Conservation (phyloP, 2,113 vertebrate genomes). For the Myocastor coypus region DNA sequence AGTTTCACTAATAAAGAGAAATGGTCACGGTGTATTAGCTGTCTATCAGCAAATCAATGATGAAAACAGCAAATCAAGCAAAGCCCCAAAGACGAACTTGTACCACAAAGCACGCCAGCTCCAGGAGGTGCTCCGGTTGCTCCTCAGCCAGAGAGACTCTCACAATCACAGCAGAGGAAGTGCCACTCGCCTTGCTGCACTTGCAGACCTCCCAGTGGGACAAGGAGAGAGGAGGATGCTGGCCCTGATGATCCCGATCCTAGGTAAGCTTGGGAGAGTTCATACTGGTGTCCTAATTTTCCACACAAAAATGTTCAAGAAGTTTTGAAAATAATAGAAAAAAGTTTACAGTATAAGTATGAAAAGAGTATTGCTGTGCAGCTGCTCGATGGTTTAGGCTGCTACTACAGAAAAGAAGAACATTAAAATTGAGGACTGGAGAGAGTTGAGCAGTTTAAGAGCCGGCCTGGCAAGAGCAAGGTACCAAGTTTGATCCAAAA, state of each 20-base stretch:
- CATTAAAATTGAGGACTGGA: not conserved
- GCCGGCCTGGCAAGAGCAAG: too few species aligned
- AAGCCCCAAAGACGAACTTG: not conserved
- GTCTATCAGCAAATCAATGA: not conserved
- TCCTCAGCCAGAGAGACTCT: not conserved
- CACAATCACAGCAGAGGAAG: not conserved
- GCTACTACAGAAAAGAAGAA: not conserved
- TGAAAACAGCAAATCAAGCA: not conserved
- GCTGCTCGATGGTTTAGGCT: not conserved
- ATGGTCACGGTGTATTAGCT: not conserved
- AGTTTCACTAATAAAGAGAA: not conserved
- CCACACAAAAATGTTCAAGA: not conserved
- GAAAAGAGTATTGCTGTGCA: not conserved
- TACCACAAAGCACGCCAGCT: not conserved
- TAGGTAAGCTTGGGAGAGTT: not conserved
- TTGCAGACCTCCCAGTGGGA: not conserved
- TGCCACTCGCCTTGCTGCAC: rapidly evolving
- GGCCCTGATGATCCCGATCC: too few species aligned
- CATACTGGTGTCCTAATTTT: not conserved
- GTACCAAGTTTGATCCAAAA: not conserved
- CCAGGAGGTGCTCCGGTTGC: not conserved
- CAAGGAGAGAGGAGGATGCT: not conserved
- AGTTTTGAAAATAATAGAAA: not conserved
- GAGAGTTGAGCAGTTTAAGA: too few species aligned
- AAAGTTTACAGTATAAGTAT: not conserved